Base-by-base conservation (phyloP, 2,113 vertebrate species). In the Sterrhoptilus dennistouni region DNA sequence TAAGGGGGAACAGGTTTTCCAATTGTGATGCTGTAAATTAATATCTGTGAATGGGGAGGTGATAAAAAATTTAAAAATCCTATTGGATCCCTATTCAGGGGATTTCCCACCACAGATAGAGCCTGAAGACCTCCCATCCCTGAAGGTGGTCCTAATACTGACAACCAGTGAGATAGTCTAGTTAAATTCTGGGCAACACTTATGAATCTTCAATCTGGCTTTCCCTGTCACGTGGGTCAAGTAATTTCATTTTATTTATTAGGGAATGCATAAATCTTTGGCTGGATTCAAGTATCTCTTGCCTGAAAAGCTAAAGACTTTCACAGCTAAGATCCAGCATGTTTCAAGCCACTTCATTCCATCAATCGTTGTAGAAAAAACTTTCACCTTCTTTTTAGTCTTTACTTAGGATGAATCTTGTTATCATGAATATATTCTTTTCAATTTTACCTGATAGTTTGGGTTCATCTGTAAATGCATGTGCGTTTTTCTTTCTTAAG, bases 161-260 rank as follows among this genome's bases (percentile, higher is more conserved):
- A 60, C 31, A 5, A 13, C 31, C 14, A 53, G 13, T 1, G 0
- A 52, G 21, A 14, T 5, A 52, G 38, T 27, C 20, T 12, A 53
- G 12, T 66, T 49, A 87, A 74, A 72, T 28, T 6, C 31, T 38
- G 28, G 27, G 24, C 6, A 28, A 49, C 47, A 2, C 12, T 54
- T 42, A 12, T 5, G 12, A 60, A 27, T 53, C 29, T 69, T 68
- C 27, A 69, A 65, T 80, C 4, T 72, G 29, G 27, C 21, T 76
- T 93, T 63, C 29, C 12, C 6, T 64, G 21, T 86, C 18, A 38
- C 2, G 1, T 52, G 28, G 42, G 8, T 50, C 6, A 79, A 33
- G 19, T 65, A 42, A 35, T 64, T 92, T 74, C 5, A 42, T 49
- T 85, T 83, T 79, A 13, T 2, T 31, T 69, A 28, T 20, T 44